Conservation (phyloP, 2,888 invertebrate species). For the Anodontia alba region DNA sequence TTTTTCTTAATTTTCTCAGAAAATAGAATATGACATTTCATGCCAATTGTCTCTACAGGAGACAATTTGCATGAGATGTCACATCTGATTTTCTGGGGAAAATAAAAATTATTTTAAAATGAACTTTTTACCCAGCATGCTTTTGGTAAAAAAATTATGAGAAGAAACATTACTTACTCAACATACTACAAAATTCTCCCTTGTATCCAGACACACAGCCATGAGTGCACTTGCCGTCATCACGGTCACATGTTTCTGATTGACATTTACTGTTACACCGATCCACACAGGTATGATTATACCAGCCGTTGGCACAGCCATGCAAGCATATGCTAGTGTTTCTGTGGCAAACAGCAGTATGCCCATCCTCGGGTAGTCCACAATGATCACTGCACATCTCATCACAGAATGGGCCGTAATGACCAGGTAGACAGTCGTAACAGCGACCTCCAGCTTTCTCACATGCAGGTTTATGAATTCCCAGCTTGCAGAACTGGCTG, state of each 20-base stretch:
- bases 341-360: conserved; percentile 36
- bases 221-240: conserved; percentile 30
- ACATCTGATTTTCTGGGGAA: no score
- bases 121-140: no score
- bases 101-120: no score
- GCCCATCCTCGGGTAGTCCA: neutral
- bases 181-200: conserved; percentile 33
- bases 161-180: neutral
- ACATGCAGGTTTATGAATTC: neutral
- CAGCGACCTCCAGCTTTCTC: conserved; percentile 37
- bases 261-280: conserved; percentile 44
- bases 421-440: conserved; percentile 27
- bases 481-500: conserved; percentile 14
- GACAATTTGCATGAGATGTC: no score
- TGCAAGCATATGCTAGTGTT: conserved; percentile 31
- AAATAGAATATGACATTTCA: no score
- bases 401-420: conserved; percentile 33
- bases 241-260: conserved; percentile 29
- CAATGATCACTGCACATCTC: conserved; percentile 23
- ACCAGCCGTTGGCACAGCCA: conserved; percentile 46
- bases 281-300: conserved; percentile 31
- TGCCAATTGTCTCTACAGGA: no score
- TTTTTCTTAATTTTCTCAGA: no score
- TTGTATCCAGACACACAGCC: conserved; percentile 41
- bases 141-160: no score